A percentile compares a stretch with the other conserved stretches of the same genome.
These are phyloP conservation scores for Zygothrica quintamaculata DNA, from an alignment of 2,888 invertebrate species.

Conservation along the genomic window DNA sequence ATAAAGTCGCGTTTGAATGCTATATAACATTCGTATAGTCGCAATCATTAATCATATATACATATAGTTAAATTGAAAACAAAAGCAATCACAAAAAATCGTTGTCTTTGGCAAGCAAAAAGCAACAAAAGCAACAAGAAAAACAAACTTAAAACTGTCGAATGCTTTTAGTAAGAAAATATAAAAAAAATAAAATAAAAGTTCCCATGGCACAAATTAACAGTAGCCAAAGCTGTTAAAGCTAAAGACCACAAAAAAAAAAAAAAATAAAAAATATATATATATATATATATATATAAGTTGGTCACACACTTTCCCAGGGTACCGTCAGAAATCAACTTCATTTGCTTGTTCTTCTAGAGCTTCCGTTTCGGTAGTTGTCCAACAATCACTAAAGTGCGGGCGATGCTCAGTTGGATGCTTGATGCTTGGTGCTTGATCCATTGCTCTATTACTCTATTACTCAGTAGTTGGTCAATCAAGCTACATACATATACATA, in stretches of 20 bases:
- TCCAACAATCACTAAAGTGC: constrained; percentile 42
- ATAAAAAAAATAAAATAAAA: constrained; percentile 26
- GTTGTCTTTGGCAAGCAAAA: no score
- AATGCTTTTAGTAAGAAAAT: constrained; percentile 24
- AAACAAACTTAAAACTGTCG: constrained; percentile 34
- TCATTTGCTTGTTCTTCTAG: constrained; percentile 9
- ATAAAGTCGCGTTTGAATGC: constrained; percentile 25
- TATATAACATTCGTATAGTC: constrained; percentile 7
- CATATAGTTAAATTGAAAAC: constrained; percentile 9
- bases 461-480: background rate
- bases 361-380: constrained; percentile 60
- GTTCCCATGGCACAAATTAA: constrained; percentile 77
- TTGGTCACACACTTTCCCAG: constrained; percentile 56
- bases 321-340: constrained; percentile 55
- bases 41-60: constrained; percentile 48
- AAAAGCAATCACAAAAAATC: constrained; percentile 14
- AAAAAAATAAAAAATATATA: no score
- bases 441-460: constrained; percentile 1
- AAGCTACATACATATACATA: background rate
- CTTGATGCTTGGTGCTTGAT: background rate
- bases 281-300: no score
- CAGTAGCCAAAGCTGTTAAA: constrained; percentile 54
- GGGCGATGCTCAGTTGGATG: constrained; percentile 35
- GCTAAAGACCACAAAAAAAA: constrained; percentile 25
- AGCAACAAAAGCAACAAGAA: constrained; percentile 20